Conservation (phyloP, 2,888 invertebrate genomes). For the Sericinus montela region DNA sequence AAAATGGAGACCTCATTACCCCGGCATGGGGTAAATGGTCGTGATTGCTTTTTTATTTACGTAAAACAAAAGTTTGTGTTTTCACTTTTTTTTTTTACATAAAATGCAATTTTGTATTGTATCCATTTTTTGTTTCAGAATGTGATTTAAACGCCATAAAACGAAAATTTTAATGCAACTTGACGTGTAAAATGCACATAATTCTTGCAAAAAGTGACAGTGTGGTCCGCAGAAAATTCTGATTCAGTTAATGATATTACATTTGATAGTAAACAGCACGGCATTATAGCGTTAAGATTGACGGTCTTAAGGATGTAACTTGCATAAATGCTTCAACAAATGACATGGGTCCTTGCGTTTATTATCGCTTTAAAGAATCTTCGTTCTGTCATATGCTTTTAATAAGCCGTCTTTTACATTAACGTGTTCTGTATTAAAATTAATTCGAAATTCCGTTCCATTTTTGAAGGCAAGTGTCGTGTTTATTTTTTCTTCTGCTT, state of each 20-base stretch:
- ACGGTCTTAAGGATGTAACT: slow-evolving; percentile 9
- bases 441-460: slow-evolving; percentile 49
- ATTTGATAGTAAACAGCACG: background rate
- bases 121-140: too few species aligned
- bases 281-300: slow-evolving; percentile 4
- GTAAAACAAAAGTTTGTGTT: too few species aligned
- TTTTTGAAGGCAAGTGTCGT: slow-evolving; percentile 55
- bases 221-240: slow-evolving; percentile 18
- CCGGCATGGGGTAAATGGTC: too few species aligned
- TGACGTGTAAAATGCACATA: slow-evolving; percentile 15
- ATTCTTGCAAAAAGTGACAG: slow-evolving; percentile 17
- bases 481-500: slow-evolving; percentile 49
- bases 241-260: slow-evolving; percentile 15
- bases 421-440: slow-evolving; percentile 45
- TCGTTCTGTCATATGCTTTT: slow-evolving; percentile 34
- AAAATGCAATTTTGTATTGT: too few species aligned
- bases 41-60: too few species aligned
- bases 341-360: slow-evolving; percentile 15
- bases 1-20: too few species aligned
- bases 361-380: slow-evolving; percentile 19
- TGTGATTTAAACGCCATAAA: too few species aligned
- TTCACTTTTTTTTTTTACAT: too few species aligned
- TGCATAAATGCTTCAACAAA: slow-evolving; percentile 3
- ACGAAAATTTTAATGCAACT: slow-evolving; percentile 1
- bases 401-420: slow-evolving; percentile 34